These are phyloP conservation scores for Haliclystus octoradiatus DNA, from an alignment of 30 jellyfish, hydroid and myxozoan species.

Conservation along the genomic window DNA sequence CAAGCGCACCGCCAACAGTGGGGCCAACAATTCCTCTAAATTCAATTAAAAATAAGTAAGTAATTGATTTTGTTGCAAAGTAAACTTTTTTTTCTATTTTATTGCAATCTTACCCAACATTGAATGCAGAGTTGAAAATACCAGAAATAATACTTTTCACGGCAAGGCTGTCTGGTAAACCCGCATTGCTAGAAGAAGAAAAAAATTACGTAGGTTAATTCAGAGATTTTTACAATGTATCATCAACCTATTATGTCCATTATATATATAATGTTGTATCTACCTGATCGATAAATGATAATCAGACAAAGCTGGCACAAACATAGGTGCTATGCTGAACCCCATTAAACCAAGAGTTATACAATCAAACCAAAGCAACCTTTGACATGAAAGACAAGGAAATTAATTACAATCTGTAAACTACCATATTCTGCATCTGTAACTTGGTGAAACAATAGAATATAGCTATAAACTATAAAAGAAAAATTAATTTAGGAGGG, in stretches of 20 bases:
- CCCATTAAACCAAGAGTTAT: constrained; percentile 48
- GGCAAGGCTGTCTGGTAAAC: constrained; percentile 44
- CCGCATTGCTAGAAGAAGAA: constrained; percentile 38
- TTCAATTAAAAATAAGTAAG: neutral
- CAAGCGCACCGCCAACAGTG: constrained; percentile 59
- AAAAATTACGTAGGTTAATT: neutral
- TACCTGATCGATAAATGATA: constrained; percentile 48
- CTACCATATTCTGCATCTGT: too few species aligned
- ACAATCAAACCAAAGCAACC: constrained; percentile 55
- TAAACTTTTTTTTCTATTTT: neutral
- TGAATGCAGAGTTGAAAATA: constrained; percentile 56
- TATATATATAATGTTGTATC: too few species aligned
- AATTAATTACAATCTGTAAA: neutral
- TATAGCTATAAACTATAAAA: neutral
- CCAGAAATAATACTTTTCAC: constrained; percentile 59
- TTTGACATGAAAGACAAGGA: neutral
- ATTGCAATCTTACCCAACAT: constrained; percentile 55
- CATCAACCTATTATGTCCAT: neutral
- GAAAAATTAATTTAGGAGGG: too few species aligned
- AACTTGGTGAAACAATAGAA: neutral
- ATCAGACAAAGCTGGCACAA: constrained; percentile 62
- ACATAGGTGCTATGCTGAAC: constrained; percentile 39
- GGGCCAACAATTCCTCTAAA: constrained; percentile 80
- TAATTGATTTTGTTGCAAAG: neutral
- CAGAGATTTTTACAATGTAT: neutral